A percentile compares a stretch with the other conserved stretches of the same genome.
Evolutionary conservation across 2,888 invertebrate species (phyloP).

Genomic region (Cantharis rustica): DNA sequence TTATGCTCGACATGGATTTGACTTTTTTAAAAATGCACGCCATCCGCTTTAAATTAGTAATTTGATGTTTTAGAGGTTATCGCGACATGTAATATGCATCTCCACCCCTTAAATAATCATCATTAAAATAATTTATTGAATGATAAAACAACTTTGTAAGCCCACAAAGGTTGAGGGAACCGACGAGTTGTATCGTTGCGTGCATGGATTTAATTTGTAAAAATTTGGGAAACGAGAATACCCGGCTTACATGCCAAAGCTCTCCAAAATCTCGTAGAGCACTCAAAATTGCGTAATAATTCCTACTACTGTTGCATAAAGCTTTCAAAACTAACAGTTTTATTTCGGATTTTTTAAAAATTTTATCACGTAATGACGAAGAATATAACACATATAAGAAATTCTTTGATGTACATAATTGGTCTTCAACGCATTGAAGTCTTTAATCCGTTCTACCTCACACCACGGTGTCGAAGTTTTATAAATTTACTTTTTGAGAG

Average conservation of each 20-base stretch:
- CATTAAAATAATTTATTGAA: neutral
- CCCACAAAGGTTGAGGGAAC: neutral
- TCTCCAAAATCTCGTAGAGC: neutral
- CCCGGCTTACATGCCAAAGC: neutral
- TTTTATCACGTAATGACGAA: neutral
- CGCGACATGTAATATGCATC: neutral
- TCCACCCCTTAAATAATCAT: neutral
- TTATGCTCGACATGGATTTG: conserved; percentile 8
- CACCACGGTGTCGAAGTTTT: no score
- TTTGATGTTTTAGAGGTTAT: neutral
- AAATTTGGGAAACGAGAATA: neutral
- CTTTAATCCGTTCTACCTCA: neutral
- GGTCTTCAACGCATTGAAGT: neutral
- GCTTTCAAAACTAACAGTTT: neutral
- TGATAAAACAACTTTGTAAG: neutral
- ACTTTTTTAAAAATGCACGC: conserved; percentile 19
- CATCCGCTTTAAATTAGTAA: conserved; percentile 11
- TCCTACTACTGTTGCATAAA: neutral
- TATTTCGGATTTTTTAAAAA: neutral
- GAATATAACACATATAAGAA: neutral
- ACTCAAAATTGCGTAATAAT: neutral
- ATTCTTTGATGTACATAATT: neutral
- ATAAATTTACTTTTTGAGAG: no score
- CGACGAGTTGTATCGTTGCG: neutral
- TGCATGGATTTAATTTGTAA: neutral